These are phyloP conservation scores for Odontomachus brunneus DNA, from an alignment of 1,140 invertebrate genomes.

Conservation along the genomic window DNA sequence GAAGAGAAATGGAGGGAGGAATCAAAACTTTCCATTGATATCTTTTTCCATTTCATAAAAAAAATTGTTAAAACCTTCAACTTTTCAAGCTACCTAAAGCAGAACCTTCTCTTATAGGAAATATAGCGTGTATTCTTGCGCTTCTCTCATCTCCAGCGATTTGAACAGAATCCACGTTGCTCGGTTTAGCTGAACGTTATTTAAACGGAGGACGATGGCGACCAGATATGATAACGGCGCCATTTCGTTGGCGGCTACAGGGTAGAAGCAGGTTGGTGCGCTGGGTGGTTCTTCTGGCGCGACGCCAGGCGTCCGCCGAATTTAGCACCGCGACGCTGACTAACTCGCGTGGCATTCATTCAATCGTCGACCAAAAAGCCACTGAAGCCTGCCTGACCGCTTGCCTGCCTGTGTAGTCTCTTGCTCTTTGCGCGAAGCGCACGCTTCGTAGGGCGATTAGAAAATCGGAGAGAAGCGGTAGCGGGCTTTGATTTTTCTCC, in stretches of 20 bases:
- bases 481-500: neutral
- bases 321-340: constrained; percentile 85
- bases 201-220: constrained; percentile 48
- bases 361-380: constrained; percentile 80
- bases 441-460: constrained; percentile 1
- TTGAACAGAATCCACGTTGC: neutral
- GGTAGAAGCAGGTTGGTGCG: constrained; percentile 84
- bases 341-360: constrained; percentile 85
- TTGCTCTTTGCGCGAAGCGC: constrained; percentile 56
- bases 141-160: neutral
- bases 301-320: constrained; percentile 82
- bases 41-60: no score
- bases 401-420: constrained; percentile 45
- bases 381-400: constrained; percentile 56
- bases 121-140: constrained; percentile 14
- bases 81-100: no score
- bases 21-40: no score
- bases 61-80: no score
- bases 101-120: no score
- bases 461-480: neutral
- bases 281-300: constrained; percentile 85
- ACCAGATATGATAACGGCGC: constrained; percentile 70
- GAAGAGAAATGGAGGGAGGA: no score
- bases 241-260: constrained; percentile 68
- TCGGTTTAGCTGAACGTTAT: constrained; percentile 12